Percentiles rank a stretch among this genome's conserved stretches.
Conservation (phyloP, 2,888 invertebrate genomes). For the Plagodis pulveraria region DNA sequence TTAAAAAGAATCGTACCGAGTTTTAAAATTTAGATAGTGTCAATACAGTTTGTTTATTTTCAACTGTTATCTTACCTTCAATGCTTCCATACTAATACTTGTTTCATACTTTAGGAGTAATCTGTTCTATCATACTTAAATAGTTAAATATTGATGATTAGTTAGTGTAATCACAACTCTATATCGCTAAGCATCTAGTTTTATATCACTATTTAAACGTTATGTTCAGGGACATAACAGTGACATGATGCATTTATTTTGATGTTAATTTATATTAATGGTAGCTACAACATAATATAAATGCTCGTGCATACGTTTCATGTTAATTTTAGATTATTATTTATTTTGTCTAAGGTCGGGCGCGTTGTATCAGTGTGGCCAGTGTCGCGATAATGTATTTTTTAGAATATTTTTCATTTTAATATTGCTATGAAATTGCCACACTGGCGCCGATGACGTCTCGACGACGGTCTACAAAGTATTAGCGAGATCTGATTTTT, state of each 20-base stretch:
- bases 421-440: conserved; percentile 54
- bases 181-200: conserved; percentile 75
- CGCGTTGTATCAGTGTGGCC: conserved; percentile 57
- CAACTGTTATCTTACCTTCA: conserved; percentile 38
- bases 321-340: conserved; percentile 77
- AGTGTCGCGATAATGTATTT: conserved; percentile 56
- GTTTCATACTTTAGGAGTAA: conserved; percentile 67
- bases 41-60: conserved; percentile 12
- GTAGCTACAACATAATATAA: conserved; percentile 82
- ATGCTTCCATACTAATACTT: conserved; percentile 66
- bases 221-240: conserved; percentile 81
- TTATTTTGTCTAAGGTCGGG: conserved; percentile 64
- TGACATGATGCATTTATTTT: conserved; percentile 85
- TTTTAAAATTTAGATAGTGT: background rate
- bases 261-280: conserved; percentile 83
- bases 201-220: conserved; percentile 71
- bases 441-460: conserved; percentile 51
- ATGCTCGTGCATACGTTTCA: conserved; percentile 78
- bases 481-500: conserved; percentile 74
- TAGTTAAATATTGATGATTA: conserved; percentile 65
- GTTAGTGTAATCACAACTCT: conserved; percentile 81
- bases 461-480: conserved; percentile 56
- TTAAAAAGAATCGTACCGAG: too few species aligned
- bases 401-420: conserved; percentile 70
- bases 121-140: conserved; percentile 60